Base-by-base conservation (phyloP, 92 coral and sea anemone species). In the Umimayanthus chanpuru region DNA sequence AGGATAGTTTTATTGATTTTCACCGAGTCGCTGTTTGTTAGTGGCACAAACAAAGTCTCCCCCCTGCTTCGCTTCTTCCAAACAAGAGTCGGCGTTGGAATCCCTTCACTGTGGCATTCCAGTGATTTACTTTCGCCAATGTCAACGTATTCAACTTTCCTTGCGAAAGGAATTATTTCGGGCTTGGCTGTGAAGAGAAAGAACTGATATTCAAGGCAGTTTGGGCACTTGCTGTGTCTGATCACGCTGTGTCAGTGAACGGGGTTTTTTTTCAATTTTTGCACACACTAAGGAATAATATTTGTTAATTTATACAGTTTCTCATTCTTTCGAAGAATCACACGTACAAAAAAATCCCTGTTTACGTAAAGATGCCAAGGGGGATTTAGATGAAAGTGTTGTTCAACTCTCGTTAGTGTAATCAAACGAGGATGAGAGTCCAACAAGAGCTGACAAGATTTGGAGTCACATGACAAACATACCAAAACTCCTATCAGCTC, bases 41-140 rank as follows among this genome's bases (percentile, higher is more conserved):
- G 66, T 36, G 16, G 78, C 4, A 83, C 41, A 83, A 68, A 83
- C 0, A 68, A 25, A 18, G 9, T 25, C 1, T 28, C 55, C 0
- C 6, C 25, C 16, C 0, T 2, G 30, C 66, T 73, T 4, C 87
- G 64, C 44, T 71, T 83, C 78, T 70, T 44, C 87, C 87, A 83
- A 68, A 25, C 64, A 71, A 83, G 26, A 16, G 0, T 8, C 43
- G 87, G 87, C 55, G 26, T 29, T 3, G 87, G 87, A 29, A 83
- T 83, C 10, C 87, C 87, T 47, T 30, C 16, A 15, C 43, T 66
- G 39, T 66, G 87, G 38, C 87, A 83, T 55, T 70, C 77, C 1
- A 83, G 11, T 15, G 11, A n/a, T 44, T 70, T 14, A 12, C 18
- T 25, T 15, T 49, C 65, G 70, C 87, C 87, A 71, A 83, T 47